A percentile compares a stretch with the other conserved stretches of the same genome.
phyloP scores from a whole-genome alignment of 2,113 vertebrate genomes.

The Hiodon alosoides region DNA sequence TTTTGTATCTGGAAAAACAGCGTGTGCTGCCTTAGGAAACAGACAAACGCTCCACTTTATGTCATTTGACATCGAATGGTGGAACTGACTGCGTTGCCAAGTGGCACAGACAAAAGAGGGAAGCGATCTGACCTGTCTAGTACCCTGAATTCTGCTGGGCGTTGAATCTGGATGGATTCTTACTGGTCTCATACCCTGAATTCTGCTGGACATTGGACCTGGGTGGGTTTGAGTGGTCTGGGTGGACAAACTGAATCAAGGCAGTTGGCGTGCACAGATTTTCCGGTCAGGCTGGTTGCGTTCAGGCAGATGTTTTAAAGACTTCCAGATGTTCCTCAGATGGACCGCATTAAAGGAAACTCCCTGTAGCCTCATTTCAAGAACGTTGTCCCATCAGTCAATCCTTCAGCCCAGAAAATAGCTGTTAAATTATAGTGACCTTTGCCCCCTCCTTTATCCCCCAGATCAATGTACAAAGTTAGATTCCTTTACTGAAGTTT shows the following conservation, averaged over 20 bases:
- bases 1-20: no score
- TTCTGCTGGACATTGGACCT: neutral
- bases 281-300: conserved; percentile 33
- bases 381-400: conserved; percentile 50
- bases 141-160: neutral
- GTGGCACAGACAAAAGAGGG: neutral
- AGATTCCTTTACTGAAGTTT: neutral
- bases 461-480: neutral
- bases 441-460: conserved; percentile 14
- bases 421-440: conserved; percentile 30
- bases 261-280: no score
- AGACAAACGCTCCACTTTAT: no score
- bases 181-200: neutral
- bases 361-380: conserved; percentile 37
- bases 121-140: neutral
- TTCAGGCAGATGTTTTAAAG: conserved; percentile 52
- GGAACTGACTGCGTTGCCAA: no score
- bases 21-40: no score
- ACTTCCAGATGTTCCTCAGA: conserved; percentile 53
- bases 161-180: neutral
- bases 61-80: no score
- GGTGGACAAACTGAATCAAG: conserved; percentile 14
- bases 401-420: conserved; percentile 38
- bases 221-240: neutral
- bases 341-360: conserved; percentile 39